Evolutionary conservation across 2,888 invertebrate genomes (phyloP).

Genomic region (Cynaeus angustus): DNA sequence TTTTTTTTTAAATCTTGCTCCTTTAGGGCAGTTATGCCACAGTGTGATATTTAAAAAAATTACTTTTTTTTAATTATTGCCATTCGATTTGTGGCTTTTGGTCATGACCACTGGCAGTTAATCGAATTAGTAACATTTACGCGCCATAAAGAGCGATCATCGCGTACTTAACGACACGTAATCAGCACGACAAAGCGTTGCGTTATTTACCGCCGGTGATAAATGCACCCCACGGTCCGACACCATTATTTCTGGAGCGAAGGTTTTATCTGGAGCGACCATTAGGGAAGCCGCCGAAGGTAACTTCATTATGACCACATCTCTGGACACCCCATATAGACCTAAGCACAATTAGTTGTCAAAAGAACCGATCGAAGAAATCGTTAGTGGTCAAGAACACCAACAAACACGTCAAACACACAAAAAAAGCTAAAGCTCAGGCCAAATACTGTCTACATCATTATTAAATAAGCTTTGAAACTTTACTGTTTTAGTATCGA

Average conservation of each 20-base stretch:
- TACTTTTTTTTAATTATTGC: neutral
- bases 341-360: conserved; percentile 77
- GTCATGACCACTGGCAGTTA: conserved; percentile 1
- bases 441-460: neutral
- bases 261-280: conserved; percentile 52
- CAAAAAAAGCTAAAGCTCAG: neutral
- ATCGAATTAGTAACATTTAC: conserved; percentile 57
- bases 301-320: conserved; percentile 63
- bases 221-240: conserved; percentile 59
- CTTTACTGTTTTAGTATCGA: neutral
- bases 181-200: conserved; percentile 65
- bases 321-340: conserved; percentile 64
- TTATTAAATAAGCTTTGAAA: neutral
- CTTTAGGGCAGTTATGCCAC: too few relatives aligned
- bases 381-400: conserved; percentile 24
- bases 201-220: conserved; percentile 64
- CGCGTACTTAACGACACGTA: conserved; percentile 65
- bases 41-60: too few relatives aligned
- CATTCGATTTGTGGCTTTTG: neutral
- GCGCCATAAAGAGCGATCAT: conserved; percentile 68
- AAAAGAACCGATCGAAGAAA: conserved; percentile 39
- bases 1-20: too few relatives aligned
- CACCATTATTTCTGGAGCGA: conserved; percentile 63
- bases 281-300: conserved; percentile 57
- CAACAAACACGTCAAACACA: conserved; percentile 34